These are phyloP conservation scores for Rhynchonycteris naso DNA, from an alignment of 2,797 vertebrate genomes.

Conservation along the genomic window DNA sequence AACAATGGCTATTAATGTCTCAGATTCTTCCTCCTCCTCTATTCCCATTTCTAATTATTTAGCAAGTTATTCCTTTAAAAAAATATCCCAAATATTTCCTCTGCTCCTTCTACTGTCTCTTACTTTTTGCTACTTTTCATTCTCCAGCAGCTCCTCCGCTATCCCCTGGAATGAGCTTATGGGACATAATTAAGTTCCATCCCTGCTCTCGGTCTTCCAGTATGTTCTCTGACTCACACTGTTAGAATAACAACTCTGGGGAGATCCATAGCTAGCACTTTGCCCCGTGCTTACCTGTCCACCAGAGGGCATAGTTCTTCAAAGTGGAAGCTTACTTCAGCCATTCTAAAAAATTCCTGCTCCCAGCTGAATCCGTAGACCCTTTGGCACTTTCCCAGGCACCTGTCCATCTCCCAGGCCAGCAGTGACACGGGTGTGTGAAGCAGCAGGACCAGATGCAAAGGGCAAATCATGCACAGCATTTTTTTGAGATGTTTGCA, in stretches of 20 bases:
- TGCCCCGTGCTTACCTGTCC: neutral
- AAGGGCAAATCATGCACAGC: accelerated
- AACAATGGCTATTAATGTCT: neutral
- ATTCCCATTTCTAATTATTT: neutral
- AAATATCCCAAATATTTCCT: neutral
- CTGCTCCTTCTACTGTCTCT: neutral
- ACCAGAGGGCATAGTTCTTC: too few relatives aligned
- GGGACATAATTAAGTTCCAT: accelerated
- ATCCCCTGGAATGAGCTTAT: neutral
- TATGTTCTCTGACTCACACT: neutral
- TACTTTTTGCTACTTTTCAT: neutral
- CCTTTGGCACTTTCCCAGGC: too few relatives aligned
- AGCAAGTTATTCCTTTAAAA: neutral
- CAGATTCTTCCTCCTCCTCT: neutral
- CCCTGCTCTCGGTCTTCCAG: neutral
- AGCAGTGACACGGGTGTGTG: accelerated
- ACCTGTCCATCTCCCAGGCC: accelerated
- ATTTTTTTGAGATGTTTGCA: too few relatives aligned
- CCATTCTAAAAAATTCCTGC: neutral
- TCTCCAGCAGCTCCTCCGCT: neutral
- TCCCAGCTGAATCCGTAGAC: accelerated
- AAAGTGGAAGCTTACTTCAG: neutral
- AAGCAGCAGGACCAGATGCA: neutral
- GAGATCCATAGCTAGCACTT: neutral
- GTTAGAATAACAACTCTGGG: neutral